Evolutionary conservation across 2,113 vertebrate genomes (phyloP), one percentile per base, ranked within the genome.

Genomic region (Eptesicus fuscus): DNA sequence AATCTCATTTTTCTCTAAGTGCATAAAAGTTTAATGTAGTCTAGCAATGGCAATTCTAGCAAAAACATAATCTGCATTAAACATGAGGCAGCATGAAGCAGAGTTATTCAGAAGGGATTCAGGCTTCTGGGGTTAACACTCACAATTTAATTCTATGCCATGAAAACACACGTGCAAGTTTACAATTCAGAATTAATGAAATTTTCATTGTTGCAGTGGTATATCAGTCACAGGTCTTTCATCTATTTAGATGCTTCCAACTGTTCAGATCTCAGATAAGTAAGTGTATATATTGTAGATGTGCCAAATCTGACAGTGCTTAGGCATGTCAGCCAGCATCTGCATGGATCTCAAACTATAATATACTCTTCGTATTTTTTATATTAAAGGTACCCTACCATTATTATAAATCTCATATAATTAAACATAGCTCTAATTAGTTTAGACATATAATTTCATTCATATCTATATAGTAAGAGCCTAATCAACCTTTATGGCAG

Each of bases 21-120:
- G 16, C 53, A 92, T 98, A 97, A 98, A 97, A 97, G 12, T 90
- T 97, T 97, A 97, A 97, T 97, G 61, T 42, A 95, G 76, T 95
- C 80, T 92, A 95, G 35, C 8, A 91, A 95, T 35, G 74, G 47
- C 13, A 93, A 93, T 97, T 94, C 42, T 95, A 95, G 61, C n/a
- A 83, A 97, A 97, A 80, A 1, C 2, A 3, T 95, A 93, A 95
- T 97, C 94, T 98, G 30, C 95, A 96, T 98, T 96, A 98, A 97
- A 97, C 53, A 87, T 88, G 82, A 97, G 86, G 11, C 16, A 2
- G 16, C 83, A 96, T 95, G 77, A 94, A 96, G 88, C 2, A 95
- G 0, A n/a, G 37, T 88, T 97, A 80, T 91, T 96, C 88, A 92
- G 59, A 69, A 94, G 79, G 59, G 28, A 90, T 76, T 96, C 32